phyloP scores from a whole-genome alignment of 2,888 invertebrate species.

The Encarsia formosa region DNA sequence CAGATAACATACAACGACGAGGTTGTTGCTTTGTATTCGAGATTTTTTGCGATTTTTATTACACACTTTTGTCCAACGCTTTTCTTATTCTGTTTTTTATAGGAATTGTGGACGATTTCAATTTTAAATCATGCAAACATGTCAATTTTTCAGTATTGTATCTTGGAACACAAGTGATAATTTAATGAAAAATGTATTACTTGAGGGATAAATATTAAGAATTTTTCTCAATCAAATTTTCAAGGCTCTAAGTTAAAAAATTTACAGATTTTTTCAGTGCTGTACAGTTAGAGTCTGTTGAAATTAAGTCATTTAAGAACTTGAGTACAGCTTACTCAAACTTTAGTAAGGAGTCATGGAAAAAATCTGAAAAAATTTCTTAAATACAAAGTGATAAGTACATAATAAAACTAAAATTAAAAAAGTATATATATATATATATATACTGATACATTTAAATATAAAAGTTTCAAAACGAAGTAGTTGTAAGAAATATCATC shows the following conservation, averaged over 20 bases:
- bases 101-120: no score
- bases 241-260: background rate
- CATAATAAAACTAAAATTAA: background rate
- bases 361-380: constrained; percentile 1
- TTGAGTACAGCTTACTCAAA: background rate
- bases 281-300: constrained; percentile 12
- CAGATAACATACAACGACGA: no score
- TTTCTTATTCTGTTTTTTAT: no score
- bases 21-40: no score
- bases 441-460: no score
- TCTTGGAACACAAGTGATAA: constrained; percentile 22
- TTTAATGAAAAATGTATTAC: no score
- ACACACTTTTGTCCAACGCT: no score
- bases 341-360: no score
- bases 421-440: background rate
- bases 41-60: no score
- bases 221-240: constrained; percentile 2
- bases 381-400: constrained; percentile 1
- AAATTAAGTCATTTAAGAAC: constrained; percentile 14
- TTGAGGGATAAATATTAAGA: constrained; percentile 10
- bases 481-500: constrained; percentile 23
- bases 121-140: constrained; percentile 17
- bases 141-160: constrained; percentile 28
- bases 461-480: constrained; percentile 23
- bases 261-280: background rate